phyloP scores from a whole-genome alignment of 2,113 vertebrate genomes.

The Crotalus viridis region DNA sequence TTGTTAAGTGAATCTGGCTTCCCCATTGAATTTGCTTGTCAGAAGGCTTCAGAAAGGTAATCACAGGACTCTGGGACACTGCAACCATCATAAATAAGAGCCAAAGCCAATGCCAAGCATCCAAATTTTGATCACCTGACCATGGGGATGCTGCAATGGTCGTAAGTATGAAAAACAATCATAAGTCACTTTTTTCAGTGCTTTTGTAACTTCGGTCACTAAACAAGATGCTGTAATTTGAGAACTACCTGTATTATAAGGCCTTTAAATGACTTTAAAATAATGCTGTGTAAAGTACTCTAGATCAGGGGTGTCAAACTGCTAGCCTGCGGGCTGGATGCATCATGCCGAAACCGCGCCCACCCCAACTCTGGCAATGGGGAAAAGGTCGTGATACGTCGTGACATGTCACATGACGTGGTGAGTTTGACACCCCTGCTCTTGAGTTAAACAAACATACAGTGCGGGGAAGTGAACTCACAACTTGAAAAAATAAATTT shows the following conservation, averaged over 20 bases:
- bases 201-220: not conserved
- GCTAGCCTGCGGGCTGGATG: no score
- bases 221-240: not conserved
- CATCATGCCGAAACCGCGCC: no score
- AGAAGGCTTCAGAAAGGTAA: not conserved
- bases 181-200: not conserved
- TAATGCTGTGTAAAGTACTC: not conserved
- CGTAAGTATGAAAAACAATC: not conserved
- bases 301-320: no score
- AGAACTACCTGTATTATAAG: not conserved
- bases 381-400: no score
- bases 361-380: no score
- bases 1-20: not conserved
- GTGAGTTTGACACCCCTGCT: no score
- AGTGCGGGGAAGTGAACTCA: not conserved
- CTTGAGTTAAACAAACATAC: not conserved
- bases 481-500: conserved; percentile 4
- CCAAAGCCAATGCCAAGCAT: not conserved
- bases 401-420: no score
- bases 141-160: not conserved
- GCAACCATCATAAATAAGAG: not conserved
- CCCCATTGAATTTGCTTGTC: not conserved
- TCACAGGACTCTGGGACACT: not conserved
- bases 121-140: not conserved
- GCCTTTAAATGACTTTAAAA: conserved; percentile 15